phyloP scores from a whole-genome alignment of 2,888 invertebrate species.

The Synanthedon andrenaeformis region DNA sequence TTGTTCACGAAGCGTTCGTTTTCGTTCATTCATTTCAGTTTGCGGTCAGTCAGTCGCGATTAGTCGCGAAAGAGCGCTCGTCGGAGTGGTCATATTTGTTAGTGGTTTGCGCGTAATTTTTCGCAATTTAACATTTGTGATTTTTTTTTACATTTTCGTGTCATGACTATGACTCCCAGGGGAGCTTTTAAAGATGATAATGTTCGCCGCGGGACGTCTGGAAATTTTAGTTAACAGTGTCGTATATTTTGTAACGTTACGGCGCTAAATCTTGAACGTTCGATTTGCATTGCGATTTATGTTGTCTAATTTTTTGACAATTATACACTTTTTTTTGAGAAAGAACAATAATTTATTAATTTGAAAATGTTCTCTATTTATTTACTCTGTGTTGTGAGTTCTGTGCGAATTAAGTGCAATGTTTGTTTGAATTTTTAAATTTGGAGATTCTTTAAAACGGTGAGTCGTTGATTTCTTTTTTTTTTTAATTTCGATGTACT shows the following conservation, averaged over 20 bases:
- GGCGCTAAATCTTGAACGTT: constrained; percentile 11
- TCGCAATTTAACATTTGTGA: constrained; percentile 18
- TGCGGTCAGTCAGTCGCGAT: constrained; percentile 16
- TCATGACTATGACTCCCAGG: constrained; percentile 3
- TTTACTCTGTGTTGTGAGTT: constrained; percentile 5
- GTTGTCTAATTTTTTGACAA: no score
- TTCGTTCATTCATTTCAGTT: constrained; percentile 18
- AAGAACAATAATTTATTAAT: no score
- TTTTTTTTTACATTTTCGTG: constrained; percentile 4
- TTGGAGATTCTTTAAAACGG: constrained; percentile 9
- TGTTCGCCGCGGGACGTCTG: neutral
- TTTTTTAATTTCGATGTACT: no score
- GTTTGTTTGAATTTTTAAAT: constrained; percentile 11
- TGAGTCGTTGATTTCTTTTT: constrained; percentile 2
- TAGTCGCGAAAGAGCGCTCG: constrained; percentile 13
- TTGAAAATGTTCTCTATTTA: constrained; percentile 1
- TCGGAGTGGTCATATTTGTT: constrained; percentile 12
- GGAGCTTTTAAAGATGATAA: constrained; percentile 1
- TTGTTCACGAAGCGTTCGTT: constrained; percentile 44
- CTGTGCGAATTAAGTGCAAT: constrained; percentile 8
- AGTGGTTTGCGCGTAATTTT: constrained; percentile 15
- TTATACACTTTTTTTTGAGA: no score
- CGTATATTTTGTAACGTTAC: constrained; percentile 8
- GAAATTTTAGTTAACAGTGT: neutral
- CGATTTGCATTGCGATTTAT: constrained; percentile 2